These are phyloP conservation scores for Nycticebus coucang DNA, from an alignment of 2,113 vertebrate species.

Conservation along the genomic window DNA sequence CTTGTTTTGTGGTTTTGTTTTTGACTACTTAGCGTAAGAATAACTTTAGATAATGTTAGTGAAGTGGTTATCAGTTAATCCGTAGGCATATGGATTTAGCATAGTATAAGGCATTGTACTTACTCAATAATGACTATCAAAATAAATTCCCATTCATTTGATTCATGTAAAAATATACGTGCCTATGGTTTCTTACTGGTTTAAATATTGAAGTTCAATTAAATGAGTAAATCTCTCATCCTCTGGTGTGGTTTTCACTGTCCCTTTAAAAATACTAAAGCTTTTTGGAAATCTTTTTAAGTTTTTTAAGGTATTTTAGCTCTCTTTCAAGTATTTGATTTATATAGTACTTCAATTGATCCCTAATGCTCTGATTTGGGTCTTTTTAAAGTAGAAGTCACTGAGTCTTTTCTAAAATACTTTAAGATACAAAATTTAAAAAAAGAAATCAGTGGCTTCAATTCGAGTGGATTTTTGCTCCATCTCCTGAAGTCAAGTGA, in stretches of 20 bases:
- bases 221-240: neutral
- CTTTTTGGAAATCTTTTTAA: neutral
- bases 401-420: neutral
- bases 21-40: too few species aligned
- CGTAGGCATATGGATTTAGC: neutral
- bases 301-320: neutral
- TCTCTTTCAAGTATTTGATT: neutral
- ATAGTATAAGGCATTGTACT: neutral
- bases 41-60: too few species aligned
- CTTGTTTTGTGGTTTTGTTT: too few species aligned
- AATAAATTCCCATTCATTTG: neutral
- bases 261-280: neutral
- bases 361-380: neutral
- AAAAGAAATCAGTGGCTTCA: neutral
- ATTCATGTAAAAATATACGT: neutral
- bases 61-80: too few species aligned
- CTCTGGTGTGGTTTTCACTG: neutral
- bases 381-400: conserved; percentile 1
- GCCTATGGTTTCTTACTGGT: neutral
- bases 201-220: neutral
- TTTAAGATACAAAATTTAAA: neutral
- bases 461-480: neutral
- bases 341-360: neutral
- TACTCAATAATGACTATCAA: neutral
- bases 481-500: neutral